Percentiles rank a stretch among this genome's conserved stretches.
These are phyloP conservation scores for Diabrotica balteata DNA, from an alignment of 2,888 invertebrate genomes.

Conservation along the genomic window DNA sequence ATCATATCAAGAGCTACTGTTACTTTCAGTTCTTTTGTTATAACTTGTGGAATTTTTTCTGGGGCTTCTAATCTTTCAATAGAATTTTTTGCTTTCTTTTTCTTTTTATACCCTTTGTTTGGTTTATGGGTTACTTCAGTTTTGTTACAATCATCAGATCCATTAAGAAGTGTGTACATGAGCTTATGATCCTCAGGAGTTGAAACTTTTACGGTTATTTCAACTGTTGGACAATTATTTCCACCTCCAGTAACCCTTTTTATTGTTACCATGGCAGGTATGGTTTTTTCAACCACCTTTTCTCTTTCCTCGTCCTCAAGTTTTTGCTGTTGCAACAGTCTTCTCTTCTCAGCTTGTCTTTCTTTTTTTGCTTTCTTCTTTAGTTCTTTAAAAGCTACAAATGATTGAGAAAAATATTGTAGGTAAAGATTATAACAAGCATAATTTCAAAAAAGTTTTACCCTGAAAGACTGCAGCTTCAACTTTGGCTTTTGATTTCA, in stretches of 20 bases:
- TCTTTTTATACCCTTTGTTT: conserved; percentile 40
- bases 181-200: conserved; percentile 77
- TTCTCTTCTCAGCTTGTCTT: conserved; percentile 55
- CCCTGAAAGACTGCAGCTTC: conserved; percentile 31
- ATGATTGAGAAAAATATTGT: background rate
- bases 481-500: conserved; percentile 32
- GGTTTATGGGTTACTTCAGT: conserved; percentile 9
- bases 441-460: conserved; percentile 5
- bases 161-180: conserved; percentile 74
- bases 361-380: conserved; percentile 48
- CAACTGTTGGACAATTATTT: conserved; percentile 74
- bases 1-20: conserved; percentile 49
- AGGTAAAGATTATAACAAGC: background rate
- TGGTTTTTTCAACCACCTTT: conserved; percentile 56
- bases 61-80: conserved; percentile 1
- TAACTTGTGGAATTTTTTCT: conserved; percentile 26
- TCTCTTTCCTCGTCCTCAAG: conserved; percentile 39
- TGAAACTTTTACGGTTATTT: conserved; percentile 77
- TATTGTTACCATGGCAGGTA: conserved; percentile 73
- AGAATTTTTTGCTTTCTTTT: conserved; percentile 35
- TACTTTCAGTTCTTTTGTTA: conserved; percentile 52
- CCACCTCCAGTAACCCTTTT: conserved; percentile 73
- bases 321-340: conserved; percentile 51
- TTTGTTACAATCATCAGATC: conserved; percentile 54
- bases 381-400: conserved; percentile 27